phyloP scores from a whole-genome alignment of 37 sponge, comb jelly and placozoan genomes.

The Lycopodina hypogea region DNA sequence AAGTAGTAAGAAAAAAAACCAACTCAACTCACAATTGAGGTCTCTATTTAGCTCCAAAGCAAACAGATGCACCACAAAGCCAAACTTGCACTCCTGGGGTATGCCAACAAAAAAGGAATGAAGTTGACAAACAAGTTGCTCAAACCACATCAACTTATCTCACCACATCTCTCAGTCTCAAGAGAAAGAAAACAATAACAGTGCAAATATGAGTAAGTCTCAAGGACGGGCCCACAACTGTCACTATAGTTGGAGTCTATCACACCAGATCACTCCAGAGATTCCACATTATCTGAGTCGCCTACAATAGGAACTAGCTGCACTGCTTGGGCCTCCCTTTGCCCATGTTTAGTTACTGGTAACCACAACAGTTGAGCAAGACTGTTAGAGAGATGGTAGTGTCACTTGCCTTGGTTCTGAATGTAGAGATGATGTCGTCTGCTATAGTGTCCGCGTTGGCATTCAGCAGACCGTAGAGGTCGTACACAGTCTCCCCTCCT shows the following conservation, averaged over 20 bases:
- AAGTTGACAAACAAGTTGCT: background rate
- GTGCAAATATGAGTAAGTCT: no score
- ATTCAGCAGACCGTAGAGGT: conserved; percentile 70
- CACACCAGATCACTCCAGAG: no score
- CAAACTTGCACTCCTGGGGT: conserved; percentile 77
- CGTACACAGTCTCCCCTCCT: conserved; percentile 70
- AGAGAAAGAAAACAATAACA: no score
- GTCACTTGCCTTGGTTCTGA: conserved; percentile 66
- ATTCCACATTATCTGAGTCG: no score
- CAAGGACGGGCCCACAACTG: no score
- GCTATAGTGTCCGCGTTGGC: conserved; percentile 83
- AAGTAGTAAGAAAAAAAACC: background rate
- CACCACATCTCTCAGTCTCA: background rate
- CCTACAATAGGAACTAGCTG: no score
- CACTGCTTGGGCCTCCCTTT: no score
- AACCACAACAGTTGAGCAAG: no score
- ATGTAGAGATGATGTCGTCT: conserved; percentile 79
- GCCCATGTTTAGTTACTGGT: no score
- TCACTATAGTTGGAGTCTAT: no score
- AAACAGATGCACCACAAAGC: conserved; percentile 83
- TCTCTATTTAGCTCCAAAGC: conserved; percentile 72
- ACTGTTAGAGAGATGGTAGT: no score
- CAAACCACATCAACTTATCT: background rate
- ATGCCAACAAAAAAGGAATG: conserved; percentile 9
- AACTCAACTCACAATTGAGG: conserved; percentile 17